phyloP scores from a whole-genome alignment of 2,888 invertebrate species.

The Trichogramma dendrolimi region DNA sequence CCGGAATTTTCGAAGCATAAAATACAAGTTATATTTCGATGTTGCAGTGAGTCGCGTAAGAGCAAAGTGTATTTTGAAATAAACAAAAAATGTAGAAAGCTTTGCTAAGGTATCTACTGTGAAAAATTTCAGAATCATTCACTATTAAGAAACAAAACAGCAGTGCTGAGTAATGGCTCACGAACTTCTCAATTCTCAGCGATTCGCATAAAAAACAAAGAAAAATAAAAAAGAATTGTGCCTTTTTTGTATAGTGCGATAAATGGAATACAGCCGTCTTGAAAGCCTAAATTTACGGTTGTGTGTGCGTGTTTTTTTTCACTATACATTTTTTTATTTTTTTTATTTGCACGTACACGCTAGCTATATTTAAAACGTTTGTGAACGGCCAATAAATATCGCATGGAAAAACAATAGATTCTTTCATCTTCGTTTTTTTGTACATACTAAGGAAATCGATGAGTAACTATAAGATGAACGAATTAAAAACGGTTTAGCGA shows the following conservation, averaged over 20 bases:
- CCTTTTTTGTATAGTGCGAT: conserved; percentile 52
- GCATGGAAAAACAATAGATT: too few relatives aligned
- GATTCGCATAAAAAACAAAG: conserved; percentile 12
- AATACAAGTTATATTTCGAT: too few relatives aligned
- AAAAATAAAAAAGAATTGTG: conserved; percentile 45
- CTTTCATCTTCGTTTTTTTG: too few relatives aligned
- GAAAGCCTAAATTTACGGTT: conserved; percentile 43
- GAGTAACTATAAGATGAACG: conserved; percentile 1
- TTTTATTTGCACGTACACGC: conserved; percentile 26
- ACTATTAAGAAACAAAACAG: conserved; percentile 5
- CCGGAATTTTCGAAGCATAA: conserved; percentile 9
- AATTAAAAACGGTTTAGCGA: conserved; percentile 14
- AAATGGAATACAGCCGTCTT: conserved; percentile 31
- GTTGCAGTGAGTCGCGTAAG: too few relatives aligned
- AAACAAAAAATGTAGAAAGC: background rate
- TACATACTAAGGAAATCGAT: too few relatives aligned
- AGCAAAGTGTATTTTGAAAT: background rate
- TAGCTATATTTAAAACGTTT: conserved; percentile 31
- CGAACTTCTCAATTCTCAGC: conserved; percentile 4
- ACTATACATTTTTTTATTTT: conserved; percentile 21
- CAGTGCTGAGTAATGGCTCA: conserved; percentile 5
- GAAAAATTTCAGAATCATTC: background rate
- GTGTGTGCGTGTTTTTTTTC: conserved; percentile 32
- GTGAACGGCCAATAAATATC: conserved; percentile 23
- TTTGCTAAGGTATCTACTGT: background rate